These are phyloP conservation scores for Gymnopithys bicolor DNA, from an alignment of 2,797 vertebrate genomes.

Conservation along the genomic window DNA sequence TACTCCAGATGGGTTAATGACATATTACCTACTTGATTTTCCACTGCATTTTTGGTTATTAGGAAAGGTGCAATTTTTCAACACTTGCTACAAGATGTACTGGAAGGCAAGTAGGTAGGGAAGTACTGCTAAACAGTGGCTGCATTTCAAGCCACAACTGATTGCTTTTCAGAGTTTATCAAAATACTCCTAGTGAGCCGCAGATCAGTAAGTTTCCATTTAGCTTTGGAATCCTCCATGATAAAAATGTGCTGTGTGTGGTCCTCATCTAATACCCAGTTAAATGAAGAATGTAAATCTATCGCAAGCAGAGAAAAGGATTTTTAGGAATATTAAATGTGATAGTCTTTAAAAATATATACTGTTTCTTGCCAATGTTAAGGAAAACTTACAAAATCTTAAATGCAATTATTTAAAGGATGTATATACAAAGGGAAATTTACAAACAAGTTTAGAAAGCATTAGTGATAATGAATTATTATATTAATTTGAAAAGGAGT, in stretches of 20 bases:
- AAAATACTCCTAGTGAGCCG: background rate
- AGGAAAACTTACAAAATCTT: background rate
- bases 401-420: background rate
- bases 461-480: background rate
- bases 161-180: constrained; percentile 11
- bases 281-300: background rate
- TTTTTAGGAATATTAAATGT: background rate
- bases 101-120: background rate
- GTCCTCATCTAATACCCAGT: background rate
- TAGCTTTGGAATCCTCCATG: background rate
- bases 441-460: background rate
- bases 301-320: background rate
- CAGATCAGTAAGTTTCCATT: background rate
- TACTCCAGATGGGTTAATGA: background rate
- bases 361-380: background rate
- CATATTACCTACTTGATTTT: background rate
- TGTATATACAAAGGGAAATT: background rate
- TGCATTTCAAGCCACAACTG: background rate
- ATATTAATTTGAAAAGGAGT: background rate
- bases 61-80: background rate
- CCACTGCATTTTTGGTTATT: background rate
- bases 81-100: background rate
- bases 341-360: background rate
- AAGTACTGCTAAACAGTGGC: background rate
- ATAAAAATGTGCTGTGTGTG: background rate